Base-by-base conservation (phyloP, 92 coral and sea anemone genomes). In the Muricea muricata region DNA sequence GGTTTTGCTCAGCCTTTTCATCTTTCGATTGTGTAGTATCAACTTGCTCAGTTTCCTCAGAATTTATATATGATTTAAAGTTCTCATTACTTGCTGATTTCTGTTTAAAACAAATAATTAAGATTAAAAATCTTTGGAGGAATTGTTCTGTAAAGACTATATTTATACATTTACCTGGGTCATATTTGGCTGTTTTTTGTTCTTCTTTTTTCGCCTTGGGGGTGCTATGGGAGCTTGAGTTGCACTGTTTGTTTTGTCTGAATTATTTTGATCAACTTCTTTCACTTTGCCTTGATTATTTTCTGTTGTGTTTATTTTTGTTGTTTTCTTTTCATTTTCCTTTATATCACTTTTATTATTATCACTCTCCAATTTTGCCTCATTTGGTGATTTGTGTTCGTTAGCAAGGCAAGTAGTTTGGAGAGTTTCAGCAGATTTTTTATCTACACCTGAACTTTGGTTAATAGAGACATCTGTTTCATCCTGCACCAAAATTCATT, bases 191-290 rank as follows among this genome's bases (percentile, higher is more conserved):
- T 58, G 85, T 57, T 93, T 93, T 82, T 78, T 78, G 35, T 96
- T 96, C 86, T 93, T 96, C 63, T 93, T 90, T 32, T 87, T 94
- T 50, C 99, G 81, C 81, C 99, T 78, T n/a, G 99, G 99, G 0
- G 99, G 99, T 56, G 99, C 99, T 23, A 96, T 90, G 25, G 99
- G 99, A 6, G 97, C 90, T 1, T 89, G 87, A 18, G 80, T 79
- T 37, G 91, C 92, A 25, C 65, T 90, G 55, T 84, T 97, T 72
- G 68, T 63, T 60, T 63, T 73, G 42, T 46, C 77, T 21, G 72
- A 37, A 32, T 65, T 81, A 47, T 80, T 61, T 26, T 23, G 46
- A 7, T 86, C 77, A 21, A 66, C 41, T 30, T 79, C 47, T 74
- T 35, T 84, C 48, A 68, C 30, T 74, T 35, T 84, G 32, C 26